Conservation (phyloP, 2,888 invertebrate genomes). For the Brassicogethes aeneus region DNA sequence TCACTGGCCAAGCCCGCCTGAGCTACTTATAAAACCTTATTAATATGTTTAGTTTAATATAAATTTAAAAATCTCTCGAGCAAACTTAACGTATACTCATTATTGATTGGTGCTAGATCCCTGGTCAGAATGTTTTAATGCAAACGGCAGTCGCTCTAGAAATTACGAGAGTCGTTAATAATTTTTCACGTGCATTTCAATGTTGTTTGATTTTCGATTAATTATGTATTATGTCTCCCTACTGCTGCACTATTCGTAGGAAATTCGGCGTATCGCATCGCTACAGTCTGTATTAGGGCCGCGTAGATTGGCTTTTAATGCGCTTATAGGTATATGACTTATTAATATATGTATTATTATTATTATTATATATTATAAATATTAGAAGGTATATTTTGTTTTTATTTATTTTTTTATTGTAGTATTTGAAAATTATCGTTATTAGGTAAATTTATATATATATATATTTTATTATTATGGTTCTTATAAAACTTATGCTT, state of each 20-base stretch:
- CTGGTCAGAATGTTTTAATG: too few relatives aligned
- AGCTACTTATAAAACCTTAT: too few relatives aligned
- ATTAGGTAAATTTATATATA: constrained; percentile 40
- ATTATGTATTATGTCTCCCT: too few relatives aligned
- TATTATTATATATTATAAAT: constrained; percentile 25
- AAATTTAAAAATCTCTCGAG: too few relatives aligned
- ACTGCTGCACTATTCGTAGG: constrained; percentile 25
- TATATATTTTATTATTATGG: constrained; percentile 38
- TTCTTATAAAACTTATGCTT: constrained; percentile 26
- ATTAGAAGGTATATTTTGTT: constrained; percentile 37
- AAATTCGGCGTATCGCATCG: constrained; percentile 20
- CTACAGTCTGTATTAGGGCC: constrained; percentile 18
- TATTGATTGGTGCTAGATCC: too few relatives aligned
- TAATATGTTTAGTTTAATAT: too few relatives aligned
- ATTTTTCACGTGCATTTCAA: too few relatives aligned
- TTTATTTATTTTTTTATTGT: constrained; percentile 42
- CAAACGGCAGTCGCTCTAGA: too few relatives aligned
- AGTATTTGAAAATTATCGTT: constrained; percentile 39
- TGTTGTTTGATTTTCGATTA: too few relatives aligned
- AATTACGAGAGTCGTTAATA: too few relatives aligned
- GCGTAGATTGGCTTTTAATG: constrained; percentile 24
- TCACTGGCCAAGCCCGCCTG: too few relatives aligned
- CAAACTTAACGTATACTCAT: too few relatives aligned
- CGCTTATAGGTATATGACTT: constrained; percentile 33
- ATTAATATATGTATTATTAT: constrained; percentile 32